Conservation (phyloP, 2,113 vertebrate genomes). For the Phyllopteryx taeniolatus region DNA sequence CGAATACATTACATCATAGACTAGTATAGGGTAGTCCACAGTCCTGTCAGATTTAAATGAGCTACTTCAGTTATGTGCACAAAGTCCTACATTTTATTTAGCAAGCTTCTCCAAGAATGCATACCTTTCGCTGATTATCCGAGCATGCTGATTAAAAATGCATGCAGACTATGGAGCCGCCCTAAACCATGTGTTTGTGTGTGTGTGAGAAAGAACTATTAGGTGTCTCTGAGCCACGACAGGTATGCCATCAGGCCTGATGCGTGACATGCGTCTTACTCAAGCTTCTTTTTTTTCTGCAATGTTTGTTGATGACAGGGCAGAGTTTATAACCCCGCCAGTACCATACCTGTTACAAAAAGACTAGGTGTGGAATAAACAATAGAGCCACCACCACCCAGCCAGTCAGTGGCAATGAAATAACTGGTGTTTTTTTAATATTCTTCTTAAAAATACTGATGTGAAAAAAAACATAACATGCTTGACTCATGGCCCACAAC, state of each 20-base stretch:
- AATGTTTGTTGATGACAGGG: conserved; percentile 28
- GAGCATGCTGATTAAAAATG: conserved; percentile 19
- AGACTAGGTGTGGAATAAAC: conserved; percentile 55
- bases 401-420: conserved; percentile 20
- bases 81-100: not conserved
- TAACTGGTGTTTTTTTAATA: not conserved
- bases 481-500: too few species aligned
- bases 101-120: not conserved
- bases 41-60: not conserved
- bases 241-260: conserved; percentile 67
- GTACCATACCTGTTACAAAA: conserved; percentile 44
- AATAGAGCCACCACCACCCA: conserved; percentile 57
- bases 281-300: conserved; percentile 12
- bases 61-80: not conserved
- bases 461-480: too few species aligned
- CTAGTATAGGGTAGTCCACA: not conserved
- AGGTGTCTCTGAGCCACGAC: conserved; percentile 41
- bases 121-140: not conserved
- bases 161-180: conserved; percentile 1
- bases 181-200: conserved; percentile 3
- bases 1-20: not conserved
- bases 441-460: not conserved
- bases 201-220: conserved; percentile 12
- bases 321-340: conserved; percentile 17
- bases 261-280: conserved; percentile 12